phyloP scores from a whole-genome alignment of 2,888 invertebrate genomes.

The Perizoma flavofasciatum region DNA sequence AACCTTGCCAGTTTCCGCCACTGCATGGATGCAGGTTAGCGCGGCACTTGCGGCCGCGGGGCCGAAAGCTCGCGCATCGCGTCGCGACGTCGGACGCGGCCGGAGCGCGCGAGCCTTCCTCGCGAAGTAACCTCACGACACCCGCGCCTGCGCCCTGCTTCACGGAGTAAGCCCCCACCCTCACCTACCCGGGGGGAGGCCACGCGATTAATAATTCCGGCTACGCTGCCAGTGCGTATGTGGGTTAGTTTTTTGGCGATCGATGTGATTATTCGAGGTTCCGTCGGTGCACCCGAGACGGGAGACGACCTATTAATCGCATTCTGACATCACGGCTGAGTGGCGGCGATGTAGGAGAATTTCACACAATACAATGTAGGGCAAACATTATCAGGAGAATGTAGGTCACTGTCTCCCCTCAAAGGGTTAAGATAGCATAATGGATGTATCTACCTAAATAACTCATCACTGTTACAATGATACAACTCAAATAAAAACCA shows the following conservation, averaged over 20 bases:
- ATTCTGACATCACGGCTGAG: slow-evolving; percentile 59
- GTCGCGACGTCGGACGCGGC: slow-evolving; percentile 74
- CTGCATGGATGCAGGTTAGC: slow-evolving; percentile 90
- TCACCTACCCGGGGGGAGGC: slow-evolving; percentile 56
- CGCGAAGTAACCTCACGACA: slow-evolving; percentile 76
- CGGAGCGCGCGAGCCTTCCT: slow-evolving; percentile 79
- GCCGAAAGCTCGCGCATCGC: slow-evolving; percentile 78
- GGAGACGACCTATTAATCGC: slow-evolving; percentile 74
- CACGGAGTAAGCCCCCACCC: slow-evolving; percentile 34
- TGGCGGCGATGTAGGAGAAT: slow-evolving; percentile 41
- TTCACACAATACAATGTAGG: slow-evolving; percentile 39
- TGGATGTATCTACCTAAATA: slow-evolving; percentile 18
- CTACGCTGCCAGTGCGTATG: slow-evolving; percentile 83
- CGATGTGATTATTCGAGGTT: slow-evolving; percentile 80
- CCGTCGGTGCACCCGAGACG: slow-evolving; percentile 71
- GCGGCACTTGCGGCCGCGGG: slow-evolving; percentile 83
- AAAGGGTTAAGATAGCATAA: slow-evolving; percentile 35
- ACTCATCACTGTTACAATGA: slow-evolving; percentile 20
- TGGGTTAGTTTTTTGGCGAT: slow-evolving; percentile 84
- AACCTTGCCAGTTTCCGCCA: slow-evolving; percentile 93
- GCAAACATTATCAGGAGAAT: slow-evolving; percentile 38
- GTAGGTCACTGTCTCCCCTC: slow-evolving; percentile 41
- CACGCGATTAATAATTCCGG: slow-evolving; percentile 81
- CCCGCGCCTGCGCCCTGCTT: slow-evolving; percentile 65
- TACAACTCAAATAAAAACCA: slow-evolving; percentile 11